These are phyloP conservation scores for Brotula barbata DNA, from an alignment of 2,797 vertebrate genomes.

Conservation along the genomic window DNA sequence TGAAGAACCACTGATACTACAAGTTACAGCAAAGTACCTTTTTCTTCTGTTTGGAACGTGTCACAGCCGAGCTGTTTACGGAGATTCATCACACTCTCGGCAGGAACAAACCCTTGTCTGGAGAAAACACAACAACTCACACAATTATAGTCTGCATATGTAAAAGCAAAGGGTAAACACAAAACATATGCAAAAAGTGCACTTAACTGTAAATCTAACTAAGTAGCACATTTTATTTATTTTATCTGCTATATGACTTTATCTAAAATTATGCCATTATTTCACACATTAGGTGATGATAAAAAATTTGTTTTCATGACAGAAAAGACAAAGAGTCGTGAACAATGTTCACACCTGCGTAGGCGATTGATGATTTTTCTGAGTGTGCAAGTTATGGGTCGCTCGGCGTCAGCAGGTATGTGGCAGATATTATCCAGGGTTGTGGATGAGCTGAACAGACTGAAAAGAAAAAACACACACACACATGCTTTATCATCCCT, in stretches of 20 bases:
- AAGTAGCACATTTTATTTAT: too few relatives aligned
- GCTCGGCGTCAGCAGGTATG: constrained; percentile 62
- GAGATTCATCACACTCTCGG: constrained; percentile 82
- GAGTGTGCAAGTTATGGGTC: constrained; percentile 70
- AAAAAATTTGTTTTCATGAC: not conserved
- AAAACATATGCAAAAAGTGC: not conserved
- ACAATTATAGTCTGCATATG: not conserved
- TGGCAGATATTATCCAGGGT: constrained; percentile 76
- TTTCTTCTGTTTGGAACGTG: constrained; percentile 82
- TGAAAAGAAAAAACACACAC: constrained; percentile 46
- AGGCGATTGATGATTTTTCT: constrained; percentile 81
- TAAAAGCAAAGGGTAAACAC: constrained; percentile 7
- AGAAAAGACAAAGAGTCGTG: not conserved
- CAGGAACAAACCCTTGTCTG: constrained; percentile 83
- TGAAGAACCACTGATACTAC: not conserved
- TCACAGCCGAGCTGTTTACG: constrained; percentile 82
- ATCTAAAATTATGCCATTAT: constrained; percentile 17
- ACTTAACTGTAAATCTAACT: not conserved
- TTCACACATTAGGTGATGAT: constrained; percentile 13
- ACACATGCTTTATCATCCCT: not conserved
- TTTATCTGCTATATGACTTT: too few relatives aligned
- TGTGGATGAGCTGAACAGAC: constrained; percentile 80
- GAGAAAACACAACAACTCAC: constrained; percentile 19
- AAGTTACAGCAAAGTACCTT: constrained; percentile 67
- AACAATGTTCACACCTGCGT: constrained; percentile 73